phyloP scores from a whole-genome alignment of 2,797 vertebrate species.

The Betta splendens region DNA sequence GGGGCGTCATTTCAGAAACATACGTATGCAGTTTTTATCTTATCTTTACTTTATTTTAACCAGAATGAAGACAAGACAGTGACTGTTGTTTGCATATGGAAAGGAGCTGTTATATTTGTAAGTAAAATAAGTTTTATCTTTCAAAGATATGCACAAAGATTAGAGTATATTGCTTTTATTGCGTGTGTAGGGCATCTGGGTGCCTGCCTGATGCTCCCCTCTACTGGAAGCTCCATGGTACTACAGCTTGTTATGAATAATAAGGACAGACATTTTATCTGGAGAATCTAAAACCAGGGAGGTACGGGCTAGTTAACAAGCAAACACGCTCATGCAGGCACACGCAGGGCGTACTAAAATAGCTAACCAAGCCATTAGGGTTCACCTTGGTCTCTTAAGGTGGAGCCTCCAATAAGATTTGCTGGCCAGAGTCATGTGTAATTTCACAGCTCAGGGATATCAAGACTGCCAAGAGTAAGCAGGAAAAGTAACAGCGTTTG shows the following conservation, averaged over 20 bases:
- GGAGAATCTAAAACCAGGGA: no score
- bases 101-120: conserved; percentile 35
- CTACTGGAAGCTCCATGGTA: conserved; percentile 74
- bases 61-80: neutral
- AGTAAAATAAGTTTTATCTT: conserved; percentile 54
- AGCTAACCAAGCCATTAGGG: no score
- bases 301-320: no score
- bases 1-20: neutral
- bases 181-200: neutral
- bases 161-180: conserved; percentile 6
- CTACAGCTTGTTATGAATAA: conserved; percentile 59
- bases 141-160: conserved; percentile 19
- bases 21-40: no score
- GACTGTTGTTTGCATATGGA: conserved; percentile 12
- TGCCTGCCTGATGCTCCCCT: conserved; percentile 69
- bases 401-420: no score
- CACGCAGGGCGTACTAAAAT: no score
- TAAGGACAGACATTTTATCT: conserved; percentile 6
- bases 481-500: no score
- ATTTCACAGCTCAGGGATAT: no score
- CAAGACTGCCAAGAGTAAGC: no score
- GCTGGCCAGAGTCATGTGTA: no score
- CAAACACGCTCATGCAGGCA: no score
- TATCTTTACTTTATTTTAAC: neutral
- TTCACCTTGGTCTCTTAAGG: no score